Percentiles rank a stretch among this genome's conserved stretches.
These are phyloP conservation scores for Dolichotis patagonum DNA, from an alignment of 2,113 vertebrate species.

Conservation along the genomic window DNA sequence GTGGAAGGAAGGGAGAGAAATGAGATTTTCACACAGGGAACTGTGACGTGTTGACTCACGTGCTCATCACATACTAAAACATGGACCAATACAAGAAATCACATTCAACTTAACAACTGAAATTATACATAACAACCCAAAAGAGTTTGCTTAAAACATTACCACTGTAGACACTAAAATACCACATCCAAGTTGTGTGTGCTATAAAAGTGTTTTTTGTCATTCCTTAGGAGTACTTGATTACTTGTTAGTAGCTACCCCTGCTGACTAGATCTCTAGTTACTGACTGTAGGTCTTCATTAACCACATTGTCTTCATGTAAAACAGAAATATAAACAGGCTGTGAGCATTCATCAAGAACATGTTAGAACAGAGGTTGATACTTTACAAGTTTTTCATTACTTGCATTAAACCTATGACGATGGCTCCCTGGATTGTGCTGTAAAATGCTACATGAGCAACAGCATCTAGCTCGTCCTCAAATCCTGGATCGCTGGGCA, in stretches of 20 bases:
- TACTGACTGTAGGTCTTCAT: not conserved
- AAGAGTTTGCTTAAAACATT: not conserved
- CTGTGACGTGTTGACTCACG: too few relatives aligned
- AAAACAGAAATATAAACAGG: not conserved
- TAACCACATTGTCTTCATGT: not conserved
- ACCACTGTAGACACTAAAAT: not conserved
- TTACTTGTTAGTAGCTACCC: not conserved
- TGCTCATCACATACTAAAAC: not conserved
- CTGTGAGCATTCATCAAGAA: not conserved
- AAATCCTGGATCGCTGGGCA: fast-evolving
- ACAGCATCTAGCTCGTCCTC: not conserved
- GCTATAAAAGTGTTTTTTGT: not conserved
- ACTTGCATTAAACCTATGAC: not conserved
- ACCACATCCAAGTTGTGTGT: not conserved
- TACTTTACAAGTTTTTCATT: not conserved
- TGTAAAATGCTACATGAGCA: not conserved
- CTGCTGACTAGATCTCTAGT: not conserved
- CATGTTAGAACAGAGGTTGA: not conserved
- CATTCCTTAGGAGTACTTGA: not conserved
- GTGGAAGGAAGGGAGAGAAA: too few relatives aligned
- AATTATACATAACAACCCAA: not conserved
- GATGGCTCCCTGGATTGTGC: too few relatives aligned
- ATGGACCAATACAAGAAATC: not conserved
- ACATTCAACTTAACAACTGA: not conserved
- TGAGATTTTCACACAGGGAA: too few relatives aligned